phyloP scores from a whole-genome alignment of 2,113 vertebrate species.

The Serinus canaria region DNA sequence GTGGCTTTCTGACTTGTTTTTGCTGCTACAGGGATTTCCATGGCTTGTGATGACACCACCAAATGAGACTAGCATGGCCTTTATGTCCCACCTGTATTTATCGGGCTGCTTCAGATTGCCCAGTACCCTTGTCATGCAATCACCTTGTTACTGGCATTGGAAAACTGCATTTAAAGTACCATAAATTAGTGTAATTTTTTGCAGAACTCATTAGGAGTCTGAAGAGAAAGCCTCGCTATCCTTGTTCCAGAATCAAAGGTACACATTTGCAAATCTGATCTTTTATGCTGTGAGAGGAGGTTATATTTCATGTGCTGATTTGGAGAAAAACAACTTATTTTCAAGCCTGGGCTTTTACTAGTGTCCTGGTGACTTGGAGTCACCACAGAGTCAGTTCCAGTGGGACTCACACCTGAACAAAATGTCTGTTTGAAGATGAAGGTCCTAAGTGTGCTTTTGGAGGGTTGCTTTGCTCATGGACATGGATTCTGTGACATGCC shows the following conservation, averaged over 20 bases:
- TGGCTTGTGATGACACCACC: not conserved
- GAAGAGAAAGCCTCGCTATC: not conserved
- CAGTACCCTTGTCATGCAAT: not conserved
- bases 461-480: not conserved
- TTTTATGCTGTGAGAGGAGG: not conserved
- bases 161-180: not conserved
- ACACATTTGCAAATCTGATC: not conserved
- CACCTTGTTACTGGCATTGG: not conserved
- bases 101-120: not conserved
- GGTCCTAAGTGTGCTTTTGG: not conserved
- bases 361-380: not conserved
- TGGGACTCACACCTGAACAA: not conserved
- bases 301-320: not conserved
- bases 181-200: not conserved
- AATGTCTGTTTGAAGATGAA: not conserved
- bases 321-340: not conserved
- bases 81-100: not conserved
- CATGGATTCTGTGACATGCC: not conserved
- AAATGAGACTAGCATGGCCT: not conserved
- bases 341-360: not conserved
- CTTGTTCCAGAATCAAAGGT: not conserved
- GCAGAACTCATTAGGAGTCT: not conserved
- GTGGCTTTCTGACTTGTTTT: not conserved
- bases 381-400: not conserved
- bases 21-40: not conserved